Conservation (phyloP, 2,888 invertebrate genomes). For the Pharmacophagus antenor region DNA sequence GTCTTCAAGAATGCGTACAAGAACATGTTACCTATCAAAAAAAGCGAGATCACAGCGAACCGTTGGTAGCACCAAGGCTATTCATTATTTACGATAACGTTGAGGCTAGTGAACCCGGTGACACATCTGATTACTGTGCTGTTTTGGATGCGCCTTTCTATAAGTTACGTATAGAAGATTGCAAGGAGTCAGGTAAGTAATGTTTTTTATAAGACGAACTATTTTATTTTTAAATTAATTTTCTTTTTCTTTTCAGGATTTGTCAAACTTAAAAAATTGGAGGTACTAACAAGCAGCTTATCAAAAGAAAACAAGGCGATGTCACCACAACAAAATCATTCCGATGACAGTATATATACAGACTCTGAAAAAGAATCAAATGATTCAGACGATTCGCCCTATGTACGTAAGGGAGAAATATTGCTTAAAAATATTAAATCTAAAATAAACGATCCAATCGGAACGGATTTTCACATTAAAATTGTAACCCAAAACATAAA, state of each 20-base stretch:
- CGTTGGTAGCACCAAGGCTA: conserved; percentile 83
- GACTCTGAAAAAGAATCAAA: conserved; percentile 73
- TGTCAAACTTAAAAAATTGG: conserved; percentile 78
- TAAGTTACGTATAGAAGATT: conserved; percentile 81
- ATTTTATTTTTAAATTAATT: background rate
- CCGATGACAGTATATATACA: conserved; percentile 66
- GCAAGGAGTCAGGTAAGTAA: conserved; percentile 65
- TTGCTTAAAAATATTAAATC: conserved; percentile 53
- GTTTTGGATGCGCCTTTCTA: conserved; percentile 83
- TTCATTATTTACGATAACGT: conserved; percentile 87
- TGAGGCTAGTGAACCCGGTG: conserved; percentile 84
- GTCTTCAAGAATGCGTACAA: conserved; percentile 84
- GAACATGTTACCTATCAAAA: conserved; percentile 80
- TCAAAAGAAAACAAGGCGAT: conserved; percentile 51
- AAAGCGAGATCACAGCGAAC: conserved; percentile 62
- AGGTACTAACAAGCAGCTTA: conserved; percentile 68
- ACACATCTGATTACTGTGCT: conserved; percentile 81
- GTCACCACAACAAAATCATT: conserved; percentile 41
- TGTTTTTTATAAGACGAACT: background rate
- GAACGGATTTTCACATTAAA: conserved; percentile 12
- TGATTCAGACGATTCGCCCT: conserved; percentile 59
- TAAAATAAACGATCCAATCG: conserved; percentile 41
- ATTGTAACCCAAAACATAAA: conserved; percentile 9
- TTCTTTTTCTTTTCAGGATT: conserved; percentile 73
- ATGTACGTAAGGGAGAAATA: conserved; percentile 50